Percentiles rank a stretch among this genome's conserved stretches.
Evolutionary conservation across 2,113 vertebrate genomes (phyloP).

Genomic region (Struthio camelus): DNA sequence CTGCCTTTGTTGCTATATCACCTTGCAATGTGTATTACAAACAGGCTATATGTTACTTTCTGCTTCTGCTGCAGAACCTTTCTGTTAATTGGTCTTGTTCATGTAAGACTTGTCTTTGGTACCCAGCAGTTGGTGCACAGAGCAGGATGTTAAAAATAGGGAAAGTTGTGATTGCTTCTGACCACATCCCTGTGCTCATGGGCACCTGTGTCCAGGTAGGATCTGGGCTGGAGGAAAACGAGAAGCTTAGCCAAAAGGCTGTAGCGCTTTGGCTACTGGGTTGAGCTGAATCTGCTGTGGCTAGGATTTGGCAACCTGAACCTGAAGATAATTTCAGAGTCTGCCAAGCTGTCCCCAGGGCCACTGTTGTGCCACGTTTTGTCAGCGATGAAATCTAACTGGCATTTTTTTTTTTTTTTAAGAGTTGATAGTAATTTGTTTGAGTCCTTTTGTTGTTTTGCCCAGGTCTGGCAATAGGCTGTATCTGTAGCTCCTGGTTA

Average conservation of each 20-base stretch:
- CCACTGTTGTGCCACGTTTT: neutral
- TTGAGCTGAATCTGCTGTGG: neutral
- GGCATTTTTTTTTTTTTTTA: neutral
- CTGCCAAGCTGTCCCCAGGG: neutral
- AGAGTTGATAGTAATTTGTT: neutral
- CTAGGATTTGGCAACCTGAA: neutral
- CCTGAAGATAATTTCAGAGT: neutral
- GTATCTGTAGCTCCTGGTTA: neutral
- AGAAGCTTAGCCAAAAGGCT: neutral
- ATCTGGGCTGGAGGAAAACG: neutral
- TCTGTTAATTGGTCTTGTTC: neutral
- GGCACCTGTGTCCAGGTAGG: neutral
- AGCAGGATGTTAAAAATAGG: neutral
- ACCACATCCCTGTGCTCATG: neutral
- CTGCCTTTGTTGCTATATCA: neutral
- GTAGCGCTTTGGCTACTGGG: neutral
- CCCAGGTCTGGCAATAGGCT: neutral
- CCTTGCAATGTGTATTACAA: neutral
- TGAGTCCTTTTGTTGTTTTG: neutral
- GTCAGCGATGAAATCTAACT: neutral
- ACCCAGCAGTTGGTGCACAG: neutral
- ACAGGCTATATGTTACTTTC: neutral
- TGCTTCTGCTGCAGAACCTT: neutral
- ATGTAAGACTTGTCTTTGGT: neutral
- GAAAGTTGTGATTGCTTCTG: neutral